Conservation (phyloP, 1,140 invertebrate genomes). For the Marisa cornuarietis region DNA sequence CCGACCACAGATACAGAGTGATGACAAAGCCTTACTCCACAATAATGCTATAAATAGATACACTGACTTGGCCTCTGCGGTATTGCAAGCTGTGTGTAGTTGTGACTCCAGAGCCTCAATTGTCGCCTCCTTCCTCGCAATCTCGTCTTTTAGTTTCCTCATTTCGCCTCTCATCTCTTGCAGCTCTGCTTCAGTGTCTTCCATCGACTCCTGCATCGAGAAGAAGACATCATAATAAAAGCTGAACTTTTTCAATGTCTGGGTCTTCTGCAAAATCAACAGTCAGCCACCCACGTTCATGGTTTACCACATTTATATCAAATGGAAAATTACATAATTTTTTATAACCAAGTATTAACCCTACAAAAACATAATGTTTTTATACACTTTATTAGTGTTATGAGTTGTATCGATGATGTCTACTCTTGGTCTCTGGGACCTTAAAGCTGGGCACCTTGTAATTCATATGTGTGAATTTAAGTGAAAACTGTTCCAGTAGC, state of each 20-base stretch:
- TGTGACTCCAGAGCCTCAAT: slow-evolving; percentile 53
- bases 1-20: too few species aligned
- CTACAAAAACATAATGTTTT: too few species aligned
- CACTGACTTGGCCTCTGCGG: slow-evolving; percentile 41
- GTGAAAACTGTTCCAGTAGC: not conserved
- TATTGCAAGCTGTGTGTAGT: slow-evolving; percentile 43
- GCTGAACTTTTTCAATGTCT: not conserved
- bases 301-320: too few species aligned
- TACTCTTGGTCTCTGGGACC: not conserved
- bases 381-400: too few species aligned
- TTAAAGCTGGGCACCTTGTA: not conserved
- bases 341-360: too few species aligned
- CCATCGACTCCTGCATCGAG: slow-evolving; percentile 48
- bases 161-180: slow-evolving; percentile 53
- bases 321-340: too few species aligned
- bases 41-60: not conserved
- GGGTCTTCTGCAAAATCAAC: too few species aligned
- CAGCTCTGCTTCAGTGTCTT: slow-evolving; percentile 55
- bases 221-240: not conserved
- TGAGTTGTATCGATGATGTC: too few species aligned
- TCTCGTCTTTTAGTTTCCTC: slow-evolving; percentile 53
- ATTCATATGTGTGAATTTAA: too few species aligned
- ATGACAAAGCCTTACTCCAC: too few species aligned
- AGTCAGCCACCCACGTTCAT: not conserved
- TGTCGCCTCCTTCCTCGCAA: slow-evolving; percentile 53